Evolutionary conservation across 2,797 vertebrate species (phyloP), one percentile per base, ranked within the genome.

Genomic region (Natrix natrix): DNA sequence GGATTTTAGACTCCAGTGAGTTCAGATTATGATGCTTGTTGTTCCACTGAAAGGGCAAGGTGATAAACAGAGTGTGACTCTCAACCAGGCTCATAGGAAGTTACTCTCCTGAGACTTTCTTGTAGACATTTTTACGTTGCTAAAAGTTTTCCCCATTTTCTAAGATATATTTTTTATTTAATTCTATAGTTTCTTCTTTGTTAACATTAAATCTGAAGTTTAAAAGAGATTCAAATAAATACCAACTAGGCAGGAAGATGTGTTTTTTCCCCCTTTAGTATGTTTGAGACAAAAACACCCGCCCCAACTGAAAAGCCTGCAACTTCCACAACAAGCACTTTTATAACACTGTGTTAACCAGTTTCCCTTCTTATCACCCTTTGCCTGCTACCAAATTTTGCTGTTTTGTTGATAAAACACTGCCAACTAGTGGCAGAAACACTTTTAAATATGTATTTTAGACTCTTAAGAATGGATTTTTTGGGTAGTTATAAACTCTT

Each of bases 371-470:
- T 32, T 14, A 37, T 48, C 20, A 20, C 5, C 16, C 63, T 93
- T 69, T 57, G 61, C 93, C 78, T 28, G 6, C 1, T 91, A 91
- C 86, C 17, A 24, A 66, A 14, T 13, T 48, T 54, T 48, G 57
- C 57, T 48, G 24, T 11, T 83, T 89, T 60, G 22, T 8, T 63
- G 87, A 87, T 78, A 16, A 87, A 93, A 94, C 48, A 96, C 93
- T 87, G 96, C 96, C 97, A 97, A 61, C 96, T 97, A 97, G 95
- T 94, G 97, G 96, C 12, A 28, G 88, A 93, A 94, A 90, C 4
- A 16, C 1, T 86, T 55, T 91, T 88, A 1, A 88, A 48, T 92
- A 90, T 22, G 20, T 78, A 22, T 78, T 43, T 78, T 17, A 78
- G 37, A 11, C 8, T 43, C 32, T 4, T 43, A 11, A 78, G 37